Conservation (phyloP, 2,888 invertebrate genomes). For the Masnerella sp. region DNA sequence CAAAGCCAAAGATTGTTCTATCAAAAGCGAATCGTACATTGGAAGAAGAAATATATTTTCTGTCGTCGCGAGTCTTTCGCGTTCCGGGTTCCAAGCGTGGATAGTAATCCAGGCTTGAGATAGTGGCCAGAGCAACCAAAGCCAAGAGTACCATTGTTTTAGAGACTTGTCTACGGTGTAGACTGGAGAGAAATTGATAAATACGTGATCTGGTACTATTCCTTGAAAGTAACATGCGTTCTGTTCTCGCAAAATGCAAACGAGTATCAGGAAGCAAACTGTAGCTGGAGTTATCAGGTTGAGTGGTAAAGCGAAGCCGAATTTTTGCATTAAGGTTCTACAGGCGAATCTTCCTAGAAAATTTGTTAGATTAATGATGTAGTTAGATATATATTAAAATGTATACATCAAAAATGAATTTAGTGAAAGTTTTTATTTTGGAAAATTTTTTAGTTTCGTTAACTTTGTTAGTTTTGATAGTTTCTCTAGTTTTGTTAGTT, state of each 20-base stretch:
- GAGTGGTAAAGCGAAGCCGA: constrained; percentile 91
- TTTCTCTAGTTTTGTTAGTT: no score
- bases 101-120: constrained; percentile 98
- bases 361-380: no score
- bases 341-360: constrained; percentile 86
- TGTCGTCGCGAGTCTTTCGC: constrained; percentile 96
- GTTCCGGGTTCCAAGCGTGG: constrained; percentile 98
- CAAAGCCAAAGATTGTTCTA: constrained; percentile 97
- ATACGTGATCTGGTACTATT: constrained; percentile 91
- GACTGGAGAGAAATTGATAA: constrained; percentile 92
- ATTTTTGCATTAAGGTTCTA: constrained; percentile 92
- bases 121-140: constrained; percentile 94
- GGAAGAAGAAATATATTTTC: constrained; percentile 97
- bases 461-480: no score
- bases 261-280: constrained; percentile 83
- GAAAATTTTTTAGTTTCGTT: no score
- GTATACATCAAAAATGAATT: no score
- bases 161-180: constrained; percentile 90
- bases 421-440: no score
- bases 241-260: constrained; percentile 89
- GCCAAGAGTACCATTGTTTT: constrained; percentile 93
- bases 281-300: constrained; percentile 87
- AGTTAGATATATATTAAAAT: no score
- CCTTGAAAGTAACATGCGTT: constrained; percentile 93
- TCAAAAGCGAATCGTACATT: constrained; percentile 93